Evolutionary conservation across 2,113 vertebrate genomes (phyloP), one percentile per base, ranked within the genome.

Genomic region (Equus przewalskii): DNA sequence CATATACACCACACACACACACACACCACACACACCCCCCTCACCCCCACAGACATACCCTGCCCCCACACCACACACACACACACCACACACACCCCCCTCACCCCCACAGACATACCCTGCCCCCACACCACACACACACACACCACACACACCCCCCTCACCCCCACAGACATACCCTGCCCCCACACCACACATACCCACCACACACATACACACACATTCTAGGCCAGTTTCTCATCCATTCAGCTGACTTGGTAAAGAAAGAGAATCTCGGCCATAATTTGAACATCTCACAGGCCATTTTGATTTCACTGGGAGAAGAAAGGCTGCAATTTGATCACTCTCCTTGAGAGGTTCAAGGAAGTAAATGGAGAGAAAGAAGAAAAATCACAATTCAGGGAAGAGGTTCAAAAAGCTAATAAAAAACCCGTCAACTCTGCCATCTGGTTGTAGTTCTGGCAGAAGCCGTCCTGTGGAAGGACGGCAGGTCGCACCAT

Each of bases 271-370:
- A 49, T 89, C 30, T 85, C 82, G 84, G 4, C 70, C 93, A 26
- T 69, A 76, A 86, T 93, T 51, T 95, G 82, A 79, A 80, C 4
- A 24, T 33, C 21, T 62, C 22, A 54, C 84, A 86, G 73, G 65
- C 30, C 65, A 51, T 95, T 83, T 90, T 82, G 72, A 94, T 85
- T 93, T 94, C 60, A 12, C 46, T 85, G 72, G 41, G 18, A 91
- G 64, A 69, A 91, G 75, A 58, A 82, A 89, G 8, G 41, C 60
- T 58, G 7, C 30, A 46, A 5, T 86, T 93, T 95, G 3, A 16
- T n/a, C 15, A 51, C 19, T 79, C n/a, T n/a, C 41, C 69, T 58
- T 80, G 60, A 91, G 51, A 89, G 24, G 7, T 28, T 67, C 44
- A 4, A 76, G 85, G 60, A 72, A 93, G 44, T 73, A 80, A 92